phyloP scores from a whole-genome alignment of 92 coral and sea anemone genomes.

The Desmophyllum pertusum region DNA sequence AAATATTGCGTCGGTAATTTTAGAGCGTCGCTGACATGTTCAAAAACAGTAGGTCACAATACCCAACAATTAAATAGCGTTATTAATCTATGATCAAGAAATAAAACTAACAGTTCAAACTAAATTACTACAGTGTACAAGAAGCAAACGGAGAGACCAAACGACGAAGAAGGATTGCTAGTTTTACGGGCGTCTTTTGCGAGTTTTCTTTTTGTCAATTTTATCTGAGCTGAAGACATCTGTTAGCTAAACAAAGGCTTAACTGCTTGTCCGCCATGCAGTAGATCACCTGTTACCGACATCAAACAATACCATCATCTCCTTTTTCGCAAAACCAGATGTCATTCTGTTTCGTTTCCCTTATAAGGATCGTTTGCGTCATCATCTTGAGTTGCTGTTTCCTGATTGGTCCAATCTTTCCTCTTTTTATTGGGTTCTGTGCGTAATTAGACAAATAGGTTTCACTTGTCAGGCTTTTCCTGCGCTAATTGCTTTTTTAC shows the following conservation, averaged over 20 bases:
- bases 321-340: not conserved
- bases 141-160: not conserved
- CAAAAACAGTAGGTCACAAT: not conserved
- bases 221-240: not conserved
- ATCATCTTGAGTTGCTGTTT: not conserved
- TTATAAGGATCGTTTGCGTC: conserved; percentile 14
- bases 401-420: conserved; percentile 7
- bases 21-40: not conserved
- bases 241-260: not conserved
- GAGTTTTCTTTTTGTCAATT: not conserved
- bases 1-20: not conserved
- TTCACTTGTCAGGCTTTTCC: not conserved
- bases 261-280: not conserved
- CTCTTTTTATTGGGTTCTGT: not conserved
- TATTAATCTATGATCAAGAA: not conserved
- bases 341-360: conserved; percentile 1
- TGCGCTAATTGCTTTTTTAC: conserved; percentile 3
- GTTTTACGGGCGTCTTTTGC: not conserved
- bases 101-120: not conserved
- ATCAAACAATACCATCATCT: too few relatives aligned
- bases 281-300: not conserved
- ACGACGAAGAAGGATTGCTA: not conserved
- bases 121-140: not conserved
- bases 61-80: not conserved
- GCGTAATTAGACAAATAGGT: not conserved